A percentile compares a stretch with the other conserved stretches of the same genome.
phyloP scores from a whole-genome alignment of 2,888 invertebrate genomes.

The Villa cingulata region DNA sequence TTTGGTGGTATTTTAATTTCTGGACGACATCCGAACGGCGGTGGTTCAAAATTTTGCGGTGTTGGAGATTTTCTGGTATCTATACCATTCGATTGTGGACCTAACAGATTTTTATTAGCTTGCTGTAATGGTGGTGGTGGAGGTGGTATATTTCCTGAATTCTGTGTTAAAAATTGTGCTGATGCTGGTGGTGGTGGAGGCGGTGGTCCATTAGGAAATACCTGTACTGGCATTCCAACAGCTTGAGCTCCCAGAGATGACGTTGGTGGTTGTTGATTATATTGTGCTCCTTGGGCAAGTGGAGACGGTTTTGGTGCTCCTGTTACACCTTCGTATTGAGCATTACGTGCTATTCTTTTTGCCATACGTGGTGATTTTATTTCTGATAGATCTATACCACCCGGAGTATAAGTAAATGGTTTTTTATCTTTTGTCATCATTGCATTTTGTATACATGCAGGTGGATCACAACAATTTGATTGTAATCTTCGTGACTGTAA shows the following conservation, averaged over 20 bases:
- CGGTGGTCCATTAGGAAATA: slow-evolving; percentile 41
- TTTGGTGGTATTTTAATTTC: slow-evolving; percentile 63
- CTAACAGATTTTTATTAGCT: slow-evolving; percentile 29
- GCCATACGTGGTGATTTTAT: slow-evolving; percentile 84
- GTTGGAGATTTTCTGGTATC: slow-evolving; percentile 38
- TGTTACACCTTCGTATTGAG: slow-evolving; percentile 53
- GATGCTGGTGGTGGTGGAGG: slow-evolving; percentile 26
- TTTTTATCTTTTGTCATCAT: slow-evolving; percentile 95
- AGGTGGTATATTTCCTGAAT: slow-evolving; percentile 16
- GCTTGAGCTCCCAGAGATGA: slow-evolving; percentile 48
- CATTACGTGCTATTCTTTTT: slow-evolving; percentile 53
- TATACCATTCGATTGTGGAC: slow-evolving; percentile 41
- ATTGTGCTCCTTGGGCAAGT: slow-evolving; percentile 31
- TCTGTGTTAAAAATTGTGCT: too few species aligned
- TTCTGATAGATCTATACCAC: slow-evolving; percentile 80
- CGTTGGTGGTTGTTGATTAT: slow-evolving; percentile 39
- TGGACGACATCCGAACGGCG: slow-evolving; percentile 47
- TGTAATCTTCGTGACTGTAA: slow-evolving; percentile 21
- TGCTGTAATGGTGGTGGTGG: slow-evolving; percentile 36
- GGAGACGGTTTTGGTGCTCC: slow-evolving; percentile 43
- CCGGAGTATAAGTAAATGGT: slow-evolving; percentile 92
- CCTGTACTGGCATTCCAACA: slow-evolving; percentile 50
- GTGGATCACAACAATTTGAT: slow-evolving; percentile 47
- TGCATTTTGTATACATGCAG: slow-evolving; percentile 80
- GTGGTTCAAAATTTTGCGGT: slow-evolving; percentile 39